phyloP scores from a whole-genome alignment of 2,888 invertebrate genomes.

The Xanthorhoe spadicearia region DNA sequence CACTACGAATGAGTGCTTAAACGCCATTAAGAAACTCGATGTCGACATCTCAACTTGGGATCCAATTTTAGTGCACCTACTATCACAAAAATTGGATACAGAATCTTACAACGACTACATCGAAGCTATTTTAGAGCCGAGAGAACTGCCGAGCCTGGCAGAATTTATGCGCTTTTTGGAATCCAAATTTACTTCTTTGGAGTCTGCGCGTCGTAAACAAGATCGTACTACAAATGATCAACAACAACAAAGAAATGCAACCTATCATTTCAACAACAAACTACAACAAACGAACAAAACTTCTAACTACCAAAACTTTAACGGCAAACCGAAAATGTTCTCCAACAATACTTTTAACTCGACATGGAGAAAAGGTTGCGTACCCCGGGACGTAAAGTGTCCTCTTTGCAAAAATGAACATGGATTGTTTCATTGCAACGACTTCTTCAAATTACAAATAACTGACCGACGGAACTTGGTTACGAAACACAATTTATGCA shows the following conservation, averaged over 20 bases:
- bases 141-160: slow-evolving; percentile 3
- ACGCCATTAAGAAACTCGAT: background rate
- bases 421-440: slow-evolving; percentile 6
- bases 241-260: slow-evolving; percentile 4
- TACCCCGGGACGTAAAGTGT: background rate
- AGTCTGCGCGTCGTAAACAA: slow-evolving; percentile 5
- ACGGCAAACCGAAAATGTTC: background rate
- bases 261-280: background rate
- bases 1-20: background rate
- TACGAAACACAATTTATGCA: slow-evolving; percentile 16
- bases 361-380: background rate
- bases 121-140: slow-evolving; percentile 1
- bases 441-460: slow-evolving; percentile 1
- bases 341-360: background rate
- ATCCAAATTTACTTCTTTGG: slow-evolving; percentile 6
- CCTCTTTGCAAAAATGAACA: slow-evolving; percentile 8
- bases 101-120: slow-evolving; percentile 3
- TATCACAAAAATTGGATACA: slow-evolving; percentile 19
- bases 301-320: background rate
- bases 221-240: background rate
- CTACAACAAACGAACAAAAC: background rate
- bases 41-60: background rate
- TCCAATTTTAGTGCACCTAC: slow-evolving; percentile 8
- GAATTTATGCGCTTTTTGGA: slow-evolving; percentile 15
- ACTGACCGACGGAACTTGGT: background rate